A percentile compares a stretch with the other conserved stretches of the same genome.
phyloP scores from a whole-genome alignment of 2,888 invertebrate species.

The Sphaerophoria taeniata region DNA sequence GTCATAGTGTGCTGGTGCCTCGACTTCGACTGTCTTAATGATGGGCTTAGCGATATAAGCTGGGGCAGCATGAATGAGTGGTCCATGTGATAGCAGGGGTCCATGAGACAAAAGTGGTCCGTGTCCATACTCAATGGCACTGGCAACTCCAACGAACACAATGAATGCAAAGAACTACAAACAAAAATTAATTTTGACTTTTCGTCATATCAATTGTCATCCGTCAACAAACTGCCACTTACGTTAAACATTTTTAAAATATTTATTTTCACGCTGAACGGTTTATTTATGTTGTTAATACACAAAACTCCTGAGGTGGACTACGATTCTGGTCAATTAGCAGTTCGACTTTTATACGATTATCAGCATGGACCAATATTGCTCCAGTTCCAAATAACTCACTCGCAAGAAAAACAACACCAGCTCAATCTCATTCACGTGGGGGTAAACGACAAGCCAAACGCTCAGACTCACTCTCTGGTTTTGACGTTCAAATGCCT shows the following conservation, averaged over 20 bases:
- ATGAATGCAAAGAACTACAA: conserved; percentile 63
- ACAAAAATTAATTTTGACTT: background rate
- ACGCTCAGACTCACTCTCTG: conserved; percentile 5
- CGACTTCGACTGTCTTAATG: conserved; percentile 77
- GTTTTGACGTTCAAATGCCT: conserved; percentile 32
- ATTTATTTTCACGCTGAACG: conserved; percentile 23
- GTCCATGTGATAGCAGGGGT: conserved; percentile 50
- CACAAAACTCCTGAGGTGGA: conserved; percentile 80
- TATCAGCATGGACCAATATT: conserved; percentile 50
- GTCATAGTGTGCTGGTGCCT: conserved; percentile 83
- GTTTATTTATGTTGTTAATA: conserved; percentile 74
- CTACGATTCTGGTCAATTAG: conserved; percentile 80
- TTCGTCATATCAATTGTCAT: background rate
- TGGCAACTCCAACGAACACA: conserved; percentile 60
- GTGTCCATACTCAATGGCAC: conserved; percentile 65
- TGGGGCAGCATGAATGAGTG: conserved; percentile 52
- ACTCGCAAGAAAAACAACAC: background rate
- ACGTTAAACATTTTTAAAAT: conserved; percentile 61
- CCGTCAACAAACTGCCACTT: conserved; percentile 26
- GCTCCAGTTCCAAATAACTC: conserved; percentile 51
- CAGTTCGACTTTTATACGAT: conserved; percentile 80
- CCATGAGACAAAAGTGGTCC: conserved; percentile 24
- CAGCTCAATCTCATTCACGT: conserved; percentile 33
- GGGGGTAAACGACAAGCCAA: conserved; percentile 50
- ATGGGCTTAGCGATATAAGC: conserved; percentile 59